Conservation (phyloP, 2,888 invertebrate genomes). For the Agonopterix subpropinquella region DNA sequence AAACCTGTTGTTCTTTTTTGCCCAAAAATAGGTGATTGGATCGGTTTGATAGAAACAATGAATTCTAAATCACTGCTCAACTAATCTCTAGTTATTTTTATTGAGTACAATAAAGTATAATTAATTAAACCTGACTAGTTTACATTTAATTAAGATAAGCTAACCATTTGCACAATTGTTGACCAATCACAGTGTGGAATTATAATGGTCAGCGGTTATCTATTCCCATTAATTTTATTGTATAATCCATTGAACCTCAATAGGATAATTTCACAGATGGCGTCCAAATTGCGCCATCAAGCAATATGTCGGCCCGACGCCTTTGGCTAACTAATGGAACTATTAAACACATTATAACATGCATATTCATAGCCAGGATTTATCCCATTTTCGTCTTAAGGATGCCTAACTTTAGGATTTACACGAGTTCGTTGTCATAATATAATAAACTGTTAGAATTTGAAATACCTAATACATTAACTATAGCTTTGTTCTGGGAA, state of each 20-base stretch:
- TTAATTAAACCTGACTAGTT: background rate
- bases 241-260: conserved; percentile 2
- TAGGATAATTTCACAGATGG: conserved; percentile 4
- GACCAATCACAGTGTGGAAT: conserved; percentile 1
- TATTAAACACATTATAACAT: conserved; percentile 20
- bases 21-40: too few species aligned
- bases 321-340: conserved; percentile 12
- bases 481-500: too few species aligned
- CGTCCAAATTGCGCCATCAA: conserved; percentile 2
- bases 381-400: background rate
- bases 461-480: too few species aligned
- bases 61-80: too few species aligned
- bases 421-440: too few species aligned
- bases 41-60: too few species aligned
- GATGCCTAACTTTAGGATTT: background rate
- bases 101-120: too few species aligned
- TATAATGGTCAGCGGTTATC: conserved; percentile 2
- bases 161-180: conserved; percentile 5
- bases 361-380: conserved; percentile 21
- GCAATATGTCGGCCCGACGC: conserved; percentile 3
- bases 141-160: conserved; percentile 5
- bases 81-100: too few species aligned
- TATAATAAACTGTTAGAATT: too few species aligned
- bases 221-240: conserved; percentile 9
- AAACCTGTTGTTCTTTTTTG: too few species aligned